A percentile compares a stretch with the other conserved stretches of the same genome.
Evolutionary conservation across 1,140 invertebrate genomes (phyloP).

Genomic region (Anagrus nilaparvatae): DNA sequence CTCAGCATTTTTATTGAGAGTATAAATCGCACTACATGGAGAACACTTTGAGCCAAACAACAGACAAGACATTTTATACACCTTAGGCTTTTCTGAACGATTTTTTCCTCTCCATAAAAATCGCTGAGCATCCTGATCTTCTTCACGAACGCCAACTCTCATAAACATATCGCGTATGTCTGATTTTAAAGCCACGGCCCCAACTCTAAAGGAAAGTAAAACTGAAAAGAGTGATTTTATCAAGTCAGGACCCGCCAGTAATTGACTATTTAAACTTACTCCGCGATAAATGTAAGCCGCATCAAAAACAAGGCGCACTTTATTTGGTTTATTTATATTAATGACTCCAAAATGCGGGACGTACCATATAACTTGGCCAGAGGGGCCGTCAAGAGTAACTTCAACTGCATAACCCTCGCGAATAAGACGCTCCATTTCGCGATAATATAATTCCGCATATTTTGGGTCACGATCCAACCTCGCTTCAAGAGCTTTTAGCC

Average conservation of each 20-base stretch:
- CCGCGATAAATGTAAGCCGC: constrained; percentile 15
- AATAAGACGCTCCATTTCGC: no score
- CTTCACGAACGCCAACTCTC: not conserved
- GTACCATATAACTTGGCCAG: no score
- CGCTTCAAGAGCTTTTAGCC: no score
- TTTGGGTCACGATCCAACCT: no score
- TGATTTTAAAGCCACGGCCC: not conserved
- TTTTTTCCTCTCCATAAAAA: not conserved
- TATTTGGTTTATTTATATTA: constrained; percentile 20
- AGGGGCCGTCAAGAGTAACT: no score
- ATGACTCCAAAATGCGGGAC: constrained; percentile 22
- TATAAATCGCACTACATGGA: not conserved
- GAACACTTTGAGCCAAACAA: not conserved
- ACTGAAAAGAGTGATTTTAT: not conserved
- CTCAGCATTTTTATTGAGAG: not conserved
- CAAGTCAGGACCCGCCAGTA: not conserved
- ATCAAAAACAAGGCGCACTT: constrained; percentile 24
- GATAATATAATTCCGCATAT: no score
- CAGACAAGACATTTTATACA: constrained; percentile 1
- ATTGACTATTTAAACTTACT: constrained; percentile 17
- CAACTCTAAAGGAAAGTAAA: not conserved
- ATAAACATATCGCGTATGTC: constrained; percentile 3
- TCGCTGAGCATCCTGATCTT: not conserved
- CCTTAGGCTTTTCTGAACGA: no score
- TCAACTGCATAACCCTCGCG: no score